phyloP scores from a whole-genome alignment of 2,113 vertebrate genomes.

The Spheniscus mendiculus region DNA sequence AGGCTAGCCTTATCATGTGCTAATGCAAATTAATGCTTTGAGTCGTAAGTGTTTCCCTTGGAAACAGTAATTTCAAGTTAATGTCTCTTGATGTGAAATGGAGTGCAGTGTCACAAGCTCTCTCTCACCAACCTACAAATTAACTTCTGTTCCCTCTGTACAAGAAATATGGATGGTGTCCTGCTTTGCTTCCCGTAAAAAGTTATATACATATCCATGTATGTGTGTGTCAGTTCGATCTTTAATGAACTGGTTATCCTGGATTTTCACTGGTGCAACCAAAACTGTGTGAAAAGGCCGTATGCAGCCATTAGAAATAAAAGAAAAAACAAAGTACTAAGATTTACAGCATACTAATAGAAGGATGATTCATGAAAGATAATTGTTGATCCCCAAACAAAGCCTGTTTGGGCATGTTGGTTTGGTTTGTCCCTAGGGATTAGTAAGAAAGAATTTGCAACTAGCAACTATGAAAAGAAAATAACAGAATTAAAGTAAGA shows the following conservation, averaged over 20 bases:
- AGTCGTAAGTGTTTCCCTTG: constrained; percentile 69
- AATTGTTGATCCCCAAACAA: not conserved
- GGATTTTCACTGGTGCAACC: not conserved
- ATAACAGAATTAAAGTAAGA: not conserved
- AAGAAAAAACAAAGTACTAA: not conserved
- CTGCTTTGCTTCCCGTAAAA: not conserved
- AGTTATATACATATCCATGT: not conserved
- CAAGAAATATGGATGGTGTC: not conserved
- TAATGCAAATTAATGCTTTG: constrained; percentile 69
- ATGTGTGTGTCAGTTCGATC: not conserved
- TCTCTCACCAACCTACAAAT: constrained; percentile 59
- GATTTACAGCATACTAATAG: not conserved
- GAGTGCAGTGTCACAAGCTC: constrained; percentile 63
- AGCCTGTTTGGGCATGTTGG: not conserved
- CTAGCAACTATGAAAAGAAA: not conserved
- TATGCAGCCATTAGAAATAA: not conserved
- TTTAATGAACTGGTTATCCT: not conserved
- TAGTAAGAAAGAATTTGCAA: not conserved
- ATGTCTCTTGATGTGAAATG: constrained; percentile 69
- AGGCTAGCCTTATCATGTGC: constrained; percentile 50
- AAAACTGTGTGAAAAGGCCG: not conserved
- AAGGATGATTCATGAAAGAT: not conserved
- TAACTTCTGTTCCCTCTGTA: constrained; percentile 22
- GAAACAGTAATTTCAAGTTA: constrained; percentile 70
- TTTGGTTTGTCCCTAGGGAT: not conserved